These are phyloP conservation scores for Cryptotermes secundus DNA, from an alignment of 1,140 invertebrate genomes.

Conservation along the genomic window DNA sequence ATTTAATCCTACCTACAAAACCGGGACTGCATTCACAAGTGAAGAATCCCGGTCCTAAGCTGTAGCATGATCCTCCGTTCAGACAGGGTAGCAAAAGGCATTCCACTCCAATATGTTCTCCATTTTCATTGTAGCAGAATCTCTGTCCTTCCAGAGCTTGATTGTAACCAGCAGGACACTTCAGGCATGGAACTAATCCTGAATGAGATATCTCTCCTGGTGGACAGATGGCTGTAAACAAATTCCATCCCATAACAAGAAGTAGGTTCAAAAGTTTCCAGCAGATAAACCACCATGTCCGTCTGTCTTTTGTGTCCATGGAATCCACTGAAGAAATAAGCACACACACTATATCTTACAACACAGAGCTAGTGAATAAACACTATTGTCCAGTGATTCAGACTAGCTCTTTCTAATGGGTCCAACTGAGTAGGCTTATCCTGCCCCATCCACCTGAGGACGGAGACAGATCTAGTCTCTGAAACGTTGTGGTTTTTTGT, in stretches of 20 bases:
- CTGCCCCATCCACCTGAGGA: too few relatives aligned
- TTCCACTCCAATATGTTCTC: slow-evolving; percentile 39
- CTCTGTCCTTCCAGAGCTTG: slow-evolving; percentile 49
- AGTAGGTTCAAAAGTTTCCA: too few relatives aligned
- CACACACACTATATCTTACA: too few relatives aligned
- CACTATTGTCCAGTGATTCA: too few relatives aligned
- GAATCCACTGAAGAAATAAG: too few relatives aligned
- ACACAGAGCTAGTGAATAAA: too few relatives aligned
- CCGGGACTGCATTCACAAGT: slow-evolving; percentile 48
- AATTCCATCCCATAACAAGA: not conserved
- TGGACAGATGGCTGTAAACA: slow-evolving; percentile 46
- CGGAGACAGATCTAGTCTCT: too few relatives aligned
- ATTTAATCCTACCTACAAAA: slow-evolving; percentile 45
- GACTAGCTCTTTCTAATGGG: too few relatives aligned
- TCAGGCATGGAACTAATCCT: slow-evolving; percentile 52
- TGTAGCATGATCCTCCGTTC: slow-evolving; percentile 51
- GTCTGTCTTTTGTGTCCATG: too few relatives aligned
- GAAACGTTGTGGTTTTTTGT: too few relatives aligned
- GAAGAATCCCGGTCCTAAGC: slow-evolving; percentile 43
- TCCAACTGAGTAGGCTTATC: too few relatives aligned
- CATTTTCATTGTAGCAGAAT: slow-evolving; percentile 42
- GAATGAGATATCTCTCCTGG: slow-evolving; percentile 50
- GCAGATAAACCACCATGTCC: not conserved
- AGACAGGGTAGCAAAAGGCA: slow-evolving; percentile 48
- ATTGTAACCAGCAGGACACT: slow-evolving; percentile 52